Evolutionary conservation across 1,140 invertebrate genomes (phyloP), one percentile per base, ranked within the genome.

Genomic region (Vanessa tameamea): DNA sequence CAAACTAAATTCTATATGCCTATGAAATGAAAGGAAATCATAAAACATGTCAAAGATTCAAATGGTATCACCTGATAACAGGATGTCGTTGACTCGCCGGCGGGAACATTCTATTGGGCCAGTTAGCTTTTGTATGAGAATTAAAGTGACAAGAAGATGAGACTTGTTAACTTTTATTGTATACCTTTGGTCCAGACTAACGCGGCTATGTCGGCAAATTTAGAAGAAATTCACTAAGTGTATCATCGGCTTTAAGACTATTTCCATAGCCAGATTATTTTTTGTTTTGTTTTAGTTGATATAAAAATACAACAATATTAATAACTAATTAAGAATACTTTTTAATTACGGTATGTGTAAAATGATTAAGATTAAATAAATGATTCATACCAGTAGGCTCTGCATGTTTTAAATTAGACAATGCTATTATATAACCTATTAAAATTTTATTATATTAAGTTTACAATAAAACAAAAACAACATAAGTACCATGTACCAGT

Each of bases 91-190:
- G 72, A 72, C 74, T 79, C 79, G 72, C 68, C 67, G 65, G 69
- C 81, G 75, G 77, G 78, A 83, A 75, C 82, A 73, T 82, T 85
- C 79, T 81, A 84, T 86, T 85, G 78, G 76, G 50, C 65, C 77
- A 81, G 79, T 84, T 79, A 77, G 75, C 87, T 82, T 86, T 91
- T 90, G 89, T 91, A 75, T 76, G 61, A 75, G 68, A 70, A 65
- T 73, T 89, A 83, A 88, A 87, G 82, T 87, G 84, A 85, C 84
- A 76, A 85, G 82, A 83, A 87, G 78, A 89, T 88, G 69, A 67
- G 37, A 48, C 64, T 76, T 63, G 55, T 69, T 72, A 69, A 53
- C 61, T 69, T 51, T 64, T 69, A 71, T 77, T 73, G 68, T 73
- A 71, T 68, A 69, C 66, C 57, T 73, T 68, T 37, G 48, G 14